These are phyloP conservation scores for Apteryx owenii DNA, from an alignment of 2,113 vertebrate genomes.

Conservation along the genomic window DNA sequence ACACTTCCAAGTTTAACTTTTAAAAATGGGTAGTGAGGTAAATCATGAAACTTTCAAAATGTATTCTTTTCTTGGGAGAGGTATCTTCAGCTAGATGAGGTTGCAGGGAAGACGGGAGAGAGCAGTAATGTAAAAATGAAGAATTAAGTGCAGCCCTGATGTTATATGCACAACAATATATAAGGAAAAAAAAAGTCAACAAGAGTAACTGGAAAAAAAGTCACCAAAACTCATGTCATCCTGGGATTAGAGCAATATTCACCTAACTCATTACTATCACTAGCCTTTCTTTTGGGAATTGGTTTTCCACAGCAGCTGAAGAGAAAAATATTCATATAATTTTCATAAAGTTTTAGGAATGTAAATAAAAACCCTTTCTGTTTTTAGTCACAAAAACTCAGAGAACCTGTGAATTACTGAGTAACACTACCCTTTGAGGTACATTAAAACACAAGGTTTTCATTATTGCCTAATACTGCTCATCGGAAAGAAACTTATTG, in stretches of 20 bases:
- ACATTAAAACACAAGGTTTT: constrained; percentile 54
- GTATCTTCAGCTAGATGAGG: neutral
- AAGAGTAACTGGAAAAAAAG: neutral
- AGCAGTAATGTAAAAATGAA: neutral
- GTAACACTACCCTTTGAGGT: constrained; percentile 25
- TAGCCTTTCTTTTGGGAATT: neutral
- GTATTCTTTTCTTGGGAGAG: neutral
- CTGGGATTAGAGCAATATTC: neutral
- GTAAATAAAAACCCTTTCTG: constrained; percentile 39
- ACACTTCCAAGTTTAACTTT: neutral
- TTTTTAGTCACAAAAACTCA: constrained; percentile 51
- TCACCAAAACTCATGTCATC: neutral
- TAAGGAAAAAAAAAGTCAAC: neutral
- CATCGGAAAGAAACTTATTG: constrained; percentile 51
- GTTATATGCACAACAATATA: neutral
- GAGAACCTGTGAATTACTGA: constrained; percentile 14
- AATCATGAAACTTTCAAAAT: neutral
- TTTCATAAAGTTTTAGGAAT: constrained; percentile 19
- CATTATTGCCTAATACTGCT: constrained; percentile 50
- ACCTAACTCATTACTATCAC: neutral
- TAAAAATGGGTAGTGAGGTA: neutral
- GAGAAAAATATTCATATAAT: neutral
- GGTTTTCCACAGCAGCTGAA: neutral
- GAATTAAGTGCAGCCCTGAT: neutral
- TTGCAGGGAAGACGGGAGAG: neutral